Base-by-base conservation (phyloP, 37 sponge, comb jelly and placozoan species). In the Diacarnus erythraeanus region DNA sequence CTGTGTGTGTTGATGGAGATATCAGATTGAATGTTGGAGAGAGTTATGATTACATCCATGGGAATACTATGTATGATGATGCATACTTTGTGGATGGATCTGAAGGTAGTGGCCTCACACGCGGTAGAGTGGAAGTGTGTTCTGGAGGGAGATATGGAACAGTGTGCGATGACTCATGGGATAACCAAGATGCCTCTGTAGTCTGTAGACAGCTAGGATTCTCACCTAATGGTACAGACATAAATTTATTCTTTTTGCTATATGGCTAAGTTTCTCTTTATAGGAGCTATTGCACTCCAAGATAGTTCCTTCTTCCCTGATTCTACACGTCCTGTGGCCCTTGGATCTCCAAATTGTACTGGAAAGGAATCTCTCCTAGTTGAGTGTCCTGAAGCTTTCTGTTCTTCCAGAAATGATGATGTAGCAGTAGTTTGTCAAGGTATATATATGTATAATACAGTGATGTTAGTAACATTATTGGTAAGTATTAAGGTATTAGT, bases 1-100 rank as follows among this genome's bases (percentile, higher is more conserved):
- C 74, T n/a, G 22, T 44, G 34, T 80, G 81, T 15, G 25, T 38
- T 54, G 43, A 59, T 3, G 64, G 92, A 74, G 34, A 82, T 76
- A 2, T 83, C 76, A 0, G 72, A 69, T 31, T 83, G 12, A 34
- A 86, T 71, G 84, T 91, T 75, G 92, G 83, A 73, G 61, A 47
- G 29, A 30, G 74, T 84, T 33, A 83, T 38, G 66, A 64, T 5
- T 78, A 67, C 33, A 67, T 38, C 44, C 22, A 33, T 8, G 66
- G 68, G 8, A 63, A 42, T 29, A 35, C 43, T 5, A 42, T 21
- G 34, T 78, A 67, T 34, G 71, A 69, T 37, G 41, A 54, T 36
- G 27, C 38, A 3, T 80, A 71, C 80, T 80, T 42, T 51, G 57
- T 80, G 15, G 59, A 56, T 23, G 60, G 60, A 59, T 27, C 60